Percentiles rank a stretch among this genome's conserved stretches.
Evolutionary conservation across 2,888 invertebrate genomes (phyloP).

Genomic region (Hypomecis atomaria): DNA sequence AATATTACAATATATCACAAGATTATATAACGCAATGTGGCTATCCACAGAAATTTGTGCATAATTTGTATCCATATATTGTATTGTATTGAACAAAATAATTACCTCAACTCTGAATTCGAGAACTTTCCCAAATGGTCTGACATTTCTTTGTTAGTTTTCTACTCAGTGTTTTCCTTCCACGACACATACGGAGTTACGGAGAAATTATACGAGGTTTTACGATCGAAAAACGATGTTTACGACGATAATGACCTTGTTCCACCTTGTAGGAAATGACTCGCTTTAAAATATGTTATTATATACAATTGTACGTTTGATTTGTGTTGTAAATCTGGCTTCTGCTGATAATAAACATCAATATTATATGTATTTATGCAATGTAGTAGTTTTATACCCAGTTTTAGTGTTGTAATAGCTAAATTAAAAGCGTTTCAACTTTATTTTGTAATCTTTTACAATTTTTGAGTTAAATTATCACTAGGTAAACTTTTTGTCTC

Average conservation of each 20-base stretch:
- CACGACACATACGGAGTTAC: constrained; percentile 12
- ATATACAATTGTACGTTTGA: constrained; percentile 1
- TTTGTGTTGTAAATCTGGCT: constrained; percentile 13
- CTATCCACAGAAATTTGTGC: too few relatives aligned
- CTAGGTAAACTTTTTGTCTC: too few relatives aligned
- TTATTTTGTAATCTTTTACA: too few relatives aligned
- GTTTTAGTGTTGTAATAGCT: too few relatives aligned
- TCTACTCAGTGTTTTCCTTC: constrained; percentile 7
- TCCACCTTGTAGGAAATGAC: constrained; percentile 10
- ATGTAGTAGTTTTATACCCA: neutral
- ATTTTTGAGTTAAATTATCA: too few relatives aligned
- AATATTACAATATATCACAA: too few relatives aligned
- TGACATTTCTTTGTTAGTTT: neutral
- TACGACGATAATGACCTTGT: constrained; percentile 19
- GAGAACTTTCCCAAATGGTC: too few relatives aligned
- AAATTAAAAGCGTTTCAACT: too few relatives aligned
- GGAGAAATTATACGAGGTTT: constrained; percentile 24
- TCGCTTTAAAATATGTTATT: constrained; percentile 11
- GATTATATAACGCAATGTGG: too few relatives aligned
- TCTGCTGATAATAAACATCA: neutral
- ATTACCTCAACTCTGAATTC: too few relatives aligned
- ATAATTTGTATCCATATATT: too few relatives aligned
- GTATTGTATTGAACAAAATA: too few relatives aligned
- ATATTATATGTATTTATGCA: neutral
- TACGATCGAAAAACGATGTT: constrained; percentile 28